Evolutionary conservation across 2,797 vertebrate genomes (phyloP).

Genomic region (Cercopithecus mitis): DNA sequence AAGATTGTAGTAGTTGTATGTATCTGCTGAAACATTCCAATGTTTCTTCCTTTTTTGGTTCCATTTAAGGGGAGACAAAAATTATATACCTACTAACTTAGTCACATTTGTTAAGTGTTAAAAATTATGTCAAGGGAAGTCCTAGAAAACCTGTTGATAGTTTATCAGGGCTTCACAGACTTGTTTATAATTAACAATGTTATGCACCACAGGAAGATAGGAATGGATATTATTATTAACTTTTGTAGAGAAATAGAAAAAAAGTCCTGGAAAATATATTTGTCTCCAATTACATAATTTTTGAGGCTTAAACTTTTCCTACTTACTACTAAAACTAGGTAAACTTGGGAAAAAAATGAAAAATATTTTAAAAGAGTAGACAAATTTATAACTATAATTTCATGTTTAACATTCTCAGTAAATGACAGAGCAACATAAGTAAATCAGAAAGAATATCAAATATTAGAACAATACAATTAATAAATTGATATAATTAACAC

Average conservation of each 20-base stretch:
- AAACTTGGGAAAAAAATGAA: background rate
- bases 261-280: background rate
- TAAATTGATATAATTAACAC: background rate
- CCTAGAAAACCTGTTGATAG: conserved; percentile 47
- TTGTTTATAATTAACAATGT: conserved; percentile 56
- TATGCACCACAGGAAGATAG: conserved; percentile 47
- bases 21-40: conserved; percentile 68
- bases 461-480: background rate
- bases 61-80: conserved; percentile 49
- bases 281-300: background rate
- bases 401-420: background rate
- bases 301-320: background rate
- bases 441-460: background rate
- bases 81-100: conserved; percentile 36
- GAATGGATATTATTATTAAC: conserved; percentile 36
- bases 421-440: background rate
- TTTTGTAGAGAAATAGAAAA: conserved; percentile 31
- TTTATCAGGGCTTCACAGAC: conserved; percentile 56
- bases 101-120: conserved; percentile 31
- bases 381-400: background rate
- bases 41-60: conserved; percentile 61
- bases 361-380: background rate
- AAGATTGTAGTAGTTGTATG: conserved; percentile 58
- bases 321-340: background rate
- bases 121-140: conserved; percentile 46